Conservation (phyloP, 1,140 invertebrate species). For the Apis cerana region DNA sequence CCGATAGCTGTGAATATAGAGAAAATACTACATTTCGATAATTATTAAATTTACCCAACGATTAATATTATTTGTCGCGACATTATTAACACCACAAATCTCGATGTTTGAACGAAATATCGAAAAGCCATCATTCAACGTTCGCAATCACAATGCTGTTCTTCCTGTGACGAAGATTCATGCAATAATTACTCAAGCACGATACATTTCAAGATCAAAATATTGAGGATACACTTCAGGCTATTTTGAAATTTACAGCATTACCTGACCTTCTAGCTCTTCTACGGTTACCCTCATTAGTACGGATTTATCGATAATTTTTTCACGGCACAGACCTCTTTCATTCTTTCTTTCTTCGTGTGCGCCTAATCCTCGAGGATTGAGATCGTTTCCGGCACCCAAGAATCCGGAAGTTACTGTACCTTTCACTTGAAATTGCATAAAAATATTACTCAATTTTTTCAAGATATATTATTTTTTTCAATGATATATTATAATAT, state of each 20-base stretch:
- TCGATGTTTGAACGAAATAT: not conserved
- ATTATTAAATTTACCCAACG: slow-evolving; percentile 42
- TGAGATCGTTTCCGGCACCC: not conserved
- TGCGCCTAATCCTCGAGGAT: not conserved
- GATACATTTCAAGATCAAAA: slow-evolving; percentile 65
- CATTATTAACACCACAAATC: slow-evolving; percentile 38
- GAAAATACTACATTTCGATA: slow-evolving; percentile 12
- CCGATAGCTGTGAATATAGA: not conserved
- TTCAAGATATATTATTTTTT: too few relatives aligned
- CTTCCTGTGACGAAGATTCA: not conserved
- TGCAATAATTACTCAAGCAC: not conserved
- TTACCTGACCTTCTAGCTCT: slow-evolving; percentile 57
- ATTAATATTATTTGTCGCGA: slow-evolving; percentile 31
- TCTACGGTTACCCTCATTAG: slow-evolving; percentile 69
- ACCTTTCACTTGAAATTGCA: not conserved
- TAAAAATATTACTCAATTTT: accelerated
- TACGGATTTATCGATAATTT: slow-evolving; percentile 63
- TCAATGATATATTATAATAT: too few relatives aligned
- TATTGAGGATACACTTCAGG: slow-evolving; percentile 63
- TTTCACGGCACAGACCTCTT: not conserved
- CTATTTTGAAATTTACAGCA: slow-evolving; percentile 66
- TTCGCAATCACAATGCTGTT: not conserved
- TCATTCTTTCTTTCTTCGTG: not conserved
- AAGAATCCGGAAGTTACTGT: too few relatives aligned
- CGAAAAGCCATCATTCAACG: not conserved